Evolutionary conservation across 2,888 invertebrate genomes (phyloP).

Genomic region (Oxystoma pomonae): DNA sequence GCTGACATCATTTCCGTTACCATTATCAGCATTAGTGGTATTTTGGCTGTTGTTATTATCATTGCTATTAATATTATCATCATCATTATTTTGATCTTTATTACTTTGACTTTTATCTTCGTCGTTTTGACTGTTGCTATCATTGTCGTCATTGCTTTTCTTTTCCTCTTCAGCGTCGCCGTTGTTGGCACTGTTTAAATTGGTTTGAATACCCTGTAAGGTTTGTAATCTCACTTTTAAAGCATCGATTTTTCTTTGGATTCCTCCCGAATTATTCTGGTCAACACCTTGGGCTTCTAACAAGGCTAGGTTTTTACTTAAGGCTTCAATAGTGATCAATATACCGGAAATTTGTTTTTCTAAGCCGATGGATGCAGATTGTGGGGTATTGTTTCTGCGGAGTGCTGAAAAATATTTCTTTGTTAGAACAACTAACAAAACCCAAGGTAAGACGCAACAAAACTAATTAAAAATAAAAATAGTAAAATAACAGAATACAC

Average conservation of each 20-base stretch:
- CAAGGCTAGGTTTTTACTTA: neutral
- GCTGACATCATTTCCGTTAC: neutral
- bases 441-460: no score
- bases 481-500: no score
- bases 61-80: neutral
- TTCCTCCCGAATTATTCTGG: neutral
- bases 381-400: no score
- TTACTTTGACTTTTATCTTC: no score
- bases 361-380: no score
- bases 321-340: no score
- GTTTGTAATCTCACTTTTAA: neutral
- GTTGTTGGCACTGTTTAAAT: neutral
- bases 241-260: neutral
- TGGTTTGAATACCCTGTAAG: neutral
- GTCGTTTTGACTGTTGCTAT: no score
- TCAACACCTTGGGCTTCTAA: neutral
- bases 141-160: neutral
- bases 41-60: neutral
- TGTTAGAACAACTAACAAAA: no score
- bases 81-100: no score
- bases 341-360: neutral
- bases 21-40: neutral
- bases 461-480: no score
- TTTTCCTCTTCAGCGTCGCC: neutral
- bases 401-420: no score